Conservation (phyloP, 2,797 vertebrate genomes). For the Poliocrania exsul region DNA sequence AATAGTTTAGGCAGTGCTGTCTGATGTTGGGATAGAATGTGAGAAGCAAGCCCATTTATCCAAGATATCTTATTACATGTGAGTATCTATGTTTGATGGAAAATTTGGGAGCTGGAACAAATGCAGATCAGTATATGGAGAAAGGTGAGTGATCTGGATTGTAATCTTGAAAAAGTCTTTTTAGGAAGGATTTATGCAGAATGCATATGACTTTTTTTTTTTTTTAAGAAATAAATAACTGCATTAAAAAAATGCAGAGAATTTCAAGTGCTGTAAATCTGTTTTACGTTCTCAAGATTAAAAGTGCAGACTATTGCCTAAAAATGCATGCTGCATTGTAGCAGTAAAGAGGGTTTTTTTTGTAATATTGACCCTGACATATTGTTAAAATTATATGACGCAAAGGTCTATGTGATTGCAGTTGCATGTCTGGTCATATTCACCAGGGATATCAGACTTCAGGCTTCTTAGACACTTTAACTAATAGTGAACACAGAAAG, state of each 20-base stretch:
- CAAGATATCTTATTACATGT: background rate
- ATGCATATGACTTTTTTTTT: background rate
- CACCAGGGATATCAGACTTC: background rate
- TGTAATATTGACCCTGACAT: background rate
- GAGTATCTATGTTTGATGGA: background rate
- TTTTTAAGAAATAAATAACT: background rate
- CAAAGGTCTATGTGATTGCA: background rate
- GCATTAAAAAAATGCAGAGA: background rate
- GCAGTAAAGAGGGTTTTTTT: background rate
- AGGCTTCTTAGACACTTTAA: background rate
- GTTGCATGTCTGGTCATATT: background rate
- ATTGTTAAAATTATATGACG: background rate
- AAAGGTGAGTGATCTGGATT: background rate
- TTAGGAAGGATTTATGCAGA: background rate
- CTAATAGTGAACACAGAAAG: background rate
- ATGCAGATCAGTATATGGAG: background rate
- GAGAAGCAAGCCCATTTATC: background rate
- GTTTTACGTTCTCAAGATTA: background rate
- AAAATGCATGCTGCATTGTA: background rate
- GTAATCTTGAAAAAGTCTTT: background rate
- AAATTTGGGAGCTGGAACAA: background rate
- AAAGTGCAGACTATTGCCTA: background rate
- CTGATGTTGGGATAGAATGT: background rate
- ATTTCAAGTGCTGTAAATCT: background rate
- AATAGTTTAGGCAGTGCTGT: background rate